A percentile compares a stretch with the other conserved stretches of the same genome.
Evolutionary conservation across 1,140 invertebrate species (phyloP).

Genomic region (Drosophila pallidifrons): DNA sequence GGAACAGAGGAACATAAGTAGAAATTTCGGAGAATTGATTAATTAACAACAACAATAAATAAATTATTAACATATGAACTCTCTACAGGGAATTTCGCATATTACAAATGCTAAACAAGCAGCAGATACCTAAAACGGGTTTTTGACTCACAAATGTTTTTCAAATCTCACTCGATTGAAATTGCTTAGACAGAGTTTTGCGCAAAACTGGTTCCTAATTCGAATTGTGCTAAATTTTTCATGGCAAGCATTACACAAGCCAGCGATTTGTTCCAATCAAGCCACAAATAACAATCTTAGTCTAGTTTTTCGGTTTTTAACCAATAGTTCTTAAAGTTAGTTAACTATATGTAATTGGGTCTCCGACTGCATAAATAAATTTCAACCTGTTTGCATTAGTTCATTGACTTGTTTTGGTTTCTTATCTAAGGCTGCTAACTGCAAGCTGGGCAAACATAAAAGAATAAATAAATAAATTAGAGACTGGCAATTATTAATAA

Average conservation of each 20-base stretch:
- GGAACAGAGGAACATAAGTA: background rate
- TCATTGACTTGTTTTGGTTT: slow-evolving; percentile 40
- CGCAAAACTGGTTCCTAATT: slow-evolving; percentile 58
- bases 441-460: background rate
- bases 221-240: slow-evolving; percentile 62
- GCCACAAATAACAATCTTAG: slow-evolving; percentile 45
- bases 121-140: slow-evolving; percentile 18
- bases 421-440: slow-evolving; percentile 6
- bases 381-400: slow-evolving; percentile 5
- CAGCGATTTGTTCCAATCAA: slow-evolving; percentile 56
- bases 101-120: slow-evolving; percentile 12
- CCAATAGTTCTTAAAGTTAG: slow-evolving; percentile 45
- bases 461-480: slow-evolving; percentile 18
- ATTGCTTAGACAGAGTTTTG: slow-evolving; percentile 26
- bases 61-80: slow-evolving; percentile 13
- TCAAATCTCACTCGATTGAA: slow-evolving; percentile 15
- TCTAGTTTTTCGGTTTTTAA: slow-evolving; percentile 12
- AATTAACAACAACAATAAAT: slow-evolving; percentile 16
- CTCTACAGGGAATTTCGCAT: slow-evolving; percentile 5
- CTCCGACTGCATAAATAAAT: slow-evolving; percentile 40
- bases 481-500: background rate
- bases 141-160: slow-evolving; percentile 22
- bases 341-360: slow-evolving; percentile 69
- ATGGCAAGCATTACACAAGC: slow-evolving; percentile 56
- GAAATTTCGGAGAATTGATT: slow-evolving; percentile 7